Base-by-base conservation (phyloP, 2,113 vertebrate genomes). In the Eolophus roseicapilla region DNA sequence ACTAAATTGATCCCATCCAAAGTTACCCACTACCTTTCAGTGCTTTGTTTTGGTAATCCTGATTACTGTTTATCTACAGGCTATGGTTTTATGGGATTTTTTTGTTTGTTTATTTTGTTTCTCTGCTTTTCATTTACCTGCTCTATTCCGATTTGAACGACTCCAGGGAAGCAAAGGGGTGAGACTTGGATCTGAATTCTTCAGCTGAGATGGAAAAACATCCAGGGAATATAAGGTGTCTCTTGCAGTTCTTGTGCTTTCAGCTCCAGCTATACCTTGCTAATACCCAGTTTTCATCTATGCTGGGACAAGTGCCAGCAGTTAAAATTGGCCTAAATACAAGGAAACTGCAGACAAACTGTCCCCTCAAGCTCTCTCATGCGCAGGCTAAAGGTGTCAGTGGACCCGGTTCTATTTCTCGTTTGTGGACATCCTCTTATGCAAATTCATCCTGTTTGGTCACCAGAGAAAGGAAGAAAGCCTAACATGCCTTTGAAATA, bases 251-350 rank as follows among this genome's bases (percentile, higher is more conserved):
- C 71, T 83, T 47, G 25, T 59, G 31, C 55, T 89, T 94, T 95
- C 13, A 2, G 43, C 35, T 91, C 37, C 35, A 92, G 37, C 55
- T 90, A 23, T 68, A 87, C 69, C 63, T 92, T 76, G 23, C 57
- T 94, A 93, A 91, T 75, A 82, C 47, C 14, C 70, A 68, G 27
- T 95, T 95, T 82, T 96, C 65, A 68, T 84, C 70, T 94, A 41
- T 28, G 33, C 67, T 78, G 82, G 78, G 69, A 86, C 27, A 71
- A 50, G 23, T 79, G 90, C 81, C 70, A 75, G 35, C 65, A 91
- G 33, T 73, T 55, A 55, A 23, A 84, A 39, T 24, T 94, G 69
- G 87, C 84, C 87, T 57, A 93, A 89, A 93, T 63, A 69, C 62
- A 93, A 85, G 78, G 52, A 71, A 93, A 87, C 52, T 64, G 57